A percentile compares a stretch with the other conserved stretches of the same genome.
Evolutionary conservation across 2,797 vertebrate species (phyloP).

Genomic region (Lutjanus campechanus): DNA sequence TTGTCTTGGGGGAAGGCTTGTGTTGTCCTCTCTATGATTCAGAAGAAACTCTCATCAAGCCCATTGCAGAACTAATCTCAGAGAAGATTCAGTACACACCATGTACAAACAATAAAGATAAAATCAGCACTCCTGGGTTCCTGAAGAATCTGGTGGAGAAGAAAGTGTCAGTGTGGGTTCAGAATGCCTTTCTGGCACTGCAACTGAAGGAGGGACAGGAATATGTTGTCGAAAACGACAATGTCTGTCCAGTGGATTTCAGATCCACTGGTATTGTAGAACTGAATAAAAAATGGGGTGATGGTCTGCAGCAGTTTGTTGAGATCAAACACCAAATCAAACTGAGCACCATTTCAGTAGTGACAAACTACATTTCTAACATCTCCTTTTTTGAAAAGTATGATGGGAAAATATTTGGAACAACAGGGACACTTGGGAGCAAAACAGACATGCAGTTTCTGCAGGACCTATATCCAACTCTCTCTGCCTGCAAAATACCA

Average conservation of each 20-base stretch:
- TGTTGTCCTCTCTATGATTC: conserved; percentile 52
- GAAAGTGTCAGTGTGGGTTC: conserved; percentile 44
- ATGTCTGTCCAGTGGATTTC: conserved; percentile 68
- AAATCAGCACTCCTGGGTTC: conserved; percentile 50
- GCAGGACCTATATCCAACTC: conserved; percentile 31
- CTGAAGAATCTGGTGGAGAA: conserved; percentile 31
- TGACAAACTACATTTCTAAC: conserved; percentile 77
- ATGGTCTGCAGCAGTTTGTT: conserved; percentile 79
- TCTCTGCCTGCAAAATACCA: conserved; percentile 59
- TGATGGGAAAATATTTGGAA: conserved; percentile 66
- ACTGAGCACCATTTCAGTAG: conserved; percentile 60
- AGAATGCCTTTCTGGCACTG: conserved; percentile 53
- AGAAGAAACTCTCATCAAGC: conserved; percentile 30
- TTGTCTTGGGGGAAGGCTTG: conserved; percentile 44
- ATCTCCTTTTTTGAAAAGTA: conserved; percentile 69
- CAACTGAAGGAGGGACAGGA: conserved; percentile 44
- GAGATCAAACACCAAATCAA: conserved; percentile 73
- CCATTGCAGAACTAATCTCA: conserved; percentile 27
- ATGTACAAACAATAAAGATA: conserved; percentile 6
- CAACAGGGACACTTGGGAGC: conserved; percentile 50
- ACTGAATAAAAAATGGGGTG: conserved; percentile 67
- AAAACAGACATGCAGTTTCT: conserved; percentile 39
- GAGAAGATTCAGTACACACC: conserved; percentile 47
- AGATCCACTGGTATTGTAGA: conserved; percentile 67
- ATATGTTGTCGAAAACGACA: conserved; percentile 58